A percentile compares a stretch with the other conserved stretches of the same genome.
These are phyloP conservation scores for Volucella inanis DNA, from an alignment of 2,888 invertebrate genomes.

Conservation along the genomic window DNA sequence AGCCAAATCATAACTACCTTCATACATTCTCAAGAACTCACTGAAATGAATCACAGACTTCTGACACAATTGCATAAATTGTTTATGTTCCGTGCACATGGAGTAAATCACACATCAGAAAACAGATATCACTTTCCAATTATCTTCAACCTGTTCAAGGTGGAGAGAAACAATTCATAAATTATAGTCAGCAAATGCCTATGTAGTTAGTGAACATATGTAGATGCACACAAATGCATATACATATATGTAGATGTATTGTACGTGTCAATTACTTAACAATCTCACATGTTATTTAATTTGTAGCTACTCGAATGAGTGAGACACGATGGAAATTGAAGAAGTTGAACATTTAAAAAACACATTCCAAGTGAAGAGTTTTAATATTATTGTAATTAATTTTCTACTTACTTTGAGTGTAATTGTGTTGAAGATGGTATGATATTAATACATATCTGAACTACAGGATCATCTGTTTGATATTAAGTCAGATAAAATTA, in stretches of 20 bases:
- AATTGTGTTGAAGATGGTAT: too few relatives aligned
- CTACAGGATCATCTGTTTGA: too few relatives aligned
- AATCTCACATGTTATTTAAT: slow-evolving; percentile 34
- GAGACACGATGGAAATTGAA: slow-evolving; percentile 17
- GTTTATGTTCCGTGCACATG: slow-evolving; percentile 29
- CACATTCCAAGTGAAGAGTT: neutral
- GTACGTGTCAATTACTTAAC: slow-evolving; percentile 52
- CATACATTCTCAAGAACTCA: slow-evolving; percentile 21
- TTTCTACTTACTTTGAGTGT: too few relatives aligned
- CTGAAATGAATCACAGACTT: slow-evolving; percentile 11
- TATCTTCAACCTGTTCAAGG: slow-evolving; percentile 16
- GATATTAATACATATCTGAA: too few relatives aligned
- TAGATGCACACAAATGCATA: slow-evolving; percentile 10
- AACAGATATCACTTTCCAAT: slow-evolving; percentile 30
- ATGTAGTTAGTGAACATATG: too few relatives aligned
- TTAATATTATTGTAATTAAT: neutral
- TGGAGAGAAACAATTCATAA: slow-evolving; percentile 33
- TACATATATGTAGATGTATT: neutral
- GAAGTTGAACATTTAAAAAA: neutral
- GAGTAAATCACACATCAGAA: neutral
- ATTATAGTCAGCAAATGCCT: too few relatives aligned
- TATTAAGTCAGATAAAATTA: too few relatives aligned
- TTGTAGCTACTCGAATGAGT: neutral
- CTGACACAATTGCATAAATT: slow-evolving; percentile 63
- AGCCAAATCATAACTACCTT: neutral